These are phyloP conservation scores for Heteronetta atricapilla DNA, from an alignment of 2,113 vertebrate species.

Conservation along the genomic window DNA sequence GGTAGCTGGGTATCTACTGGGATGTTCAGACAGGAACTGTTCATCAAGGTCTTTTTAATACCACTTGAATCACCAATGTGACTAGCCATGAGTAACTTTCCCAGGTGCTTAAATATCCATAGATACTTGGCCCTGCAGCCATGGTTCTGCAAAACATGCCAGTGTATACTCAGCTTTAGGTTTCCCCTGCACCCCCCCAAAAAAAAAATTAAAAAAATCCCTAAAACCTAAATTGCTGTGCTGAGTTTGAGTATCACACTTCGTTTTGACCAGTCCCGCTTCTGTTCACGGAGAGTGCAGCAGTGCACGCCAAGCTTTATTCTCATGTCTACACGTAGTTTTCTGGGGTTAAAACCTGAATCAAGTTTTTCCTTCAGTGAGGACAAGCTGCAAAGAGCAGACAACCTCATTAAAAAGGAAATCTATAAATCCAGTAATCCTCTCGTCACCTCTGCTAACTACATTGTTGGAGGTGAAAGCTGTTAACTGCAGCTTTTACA, in stretches of 20 bases:
- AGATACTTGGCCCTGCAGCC: not conserved
- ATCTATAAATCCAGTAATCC: not conserved
- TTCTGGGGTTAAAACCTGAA: conserved; percentile 1
- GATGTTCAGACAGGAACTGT: not conserved
- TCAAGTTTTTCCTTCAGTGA: not conserved
- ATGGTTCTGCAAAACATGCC: not conserved
- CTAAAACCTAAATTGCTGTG: not conserved
- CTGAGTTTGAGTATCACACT: not conserved
- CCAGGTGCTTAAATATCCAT: not conserved
- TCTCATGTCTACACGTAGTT: not conserved
- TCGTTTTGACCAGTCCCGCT: not conserved
- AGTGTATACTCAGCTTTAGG: not conserved
- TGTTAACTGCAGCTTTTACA: not conserved
- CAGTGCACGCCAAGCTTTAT: not conserved
- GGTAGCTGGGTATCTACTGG: not conserved
- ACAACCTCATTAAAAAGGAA: not conserved
- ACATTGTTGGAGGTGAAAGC: not conserved
- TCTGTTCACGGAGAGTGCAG: not conserved
- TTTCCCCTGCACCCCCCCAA: not conserved
- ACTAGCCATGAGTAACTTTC: not conserved
- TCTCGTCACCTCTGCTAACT: not conserved
- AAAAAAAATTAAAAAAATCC: not conserved
- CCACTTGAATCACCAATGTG: not conserved
- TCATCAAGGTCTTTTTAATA: not conserved
- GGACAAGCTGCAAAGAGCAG: not conserved